Conservation (phyloP, 2,113 vertebrate species). For the Circaetus gallicus region DNA sequence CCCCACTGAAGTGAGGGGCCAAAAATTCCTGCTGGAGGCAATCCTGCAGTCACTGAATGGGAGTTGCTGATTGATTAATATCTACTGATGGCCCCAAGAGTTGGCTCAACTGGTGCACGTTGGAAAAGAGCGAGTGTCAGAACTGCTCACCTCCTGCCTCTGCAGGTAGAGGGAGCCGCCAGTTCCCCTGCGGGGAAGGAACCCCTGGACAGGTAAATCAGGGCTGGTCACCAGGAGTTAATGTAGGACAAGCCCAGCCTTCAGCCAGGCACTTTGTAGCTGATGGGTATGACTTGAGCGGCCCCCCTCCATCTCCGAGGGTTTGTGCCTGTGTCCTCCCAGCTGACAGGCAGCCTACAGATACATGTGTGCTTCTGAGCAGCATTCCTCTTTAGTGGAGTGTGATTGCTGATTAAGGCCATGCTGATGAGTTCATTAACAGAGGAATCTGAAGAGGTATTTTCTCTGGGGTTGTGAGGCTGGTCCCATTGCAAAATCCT, state of each 20-base stretch:
- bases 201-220: neutral
- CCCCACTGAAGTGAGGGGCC: neutral
- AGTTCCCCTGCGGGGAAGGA: neutral
- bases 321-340: neutral
- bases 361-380: neutral
- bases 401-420: neutral
- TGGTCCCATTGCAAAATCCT: conserved; percentile 10
- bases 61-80: neutral
- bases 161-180: neutral
- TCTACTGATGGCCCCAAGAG: neutral
- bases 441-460: conserved; percentile 23
- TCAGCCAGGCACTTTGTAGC: neutral
- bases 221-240: neutral
- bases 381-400: neutral
- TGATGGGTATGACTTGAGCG: neutral
- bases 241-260: neutral
- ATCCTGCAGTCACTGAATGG: neutral
- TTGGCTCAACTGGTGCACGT: neutral
- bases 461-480: conserved; percentile 17
- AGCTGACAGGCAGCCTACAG: neutral
- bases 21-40: neutral
- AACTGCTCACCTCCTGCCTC: neutral
- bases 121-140: neutral
- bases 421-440: conserved; percentile 5
- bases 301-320: neutral